phyloP scores from a whole-genome alignment of 2,113 vertebrate species.

The Menura novaehollandiae region DNA sequence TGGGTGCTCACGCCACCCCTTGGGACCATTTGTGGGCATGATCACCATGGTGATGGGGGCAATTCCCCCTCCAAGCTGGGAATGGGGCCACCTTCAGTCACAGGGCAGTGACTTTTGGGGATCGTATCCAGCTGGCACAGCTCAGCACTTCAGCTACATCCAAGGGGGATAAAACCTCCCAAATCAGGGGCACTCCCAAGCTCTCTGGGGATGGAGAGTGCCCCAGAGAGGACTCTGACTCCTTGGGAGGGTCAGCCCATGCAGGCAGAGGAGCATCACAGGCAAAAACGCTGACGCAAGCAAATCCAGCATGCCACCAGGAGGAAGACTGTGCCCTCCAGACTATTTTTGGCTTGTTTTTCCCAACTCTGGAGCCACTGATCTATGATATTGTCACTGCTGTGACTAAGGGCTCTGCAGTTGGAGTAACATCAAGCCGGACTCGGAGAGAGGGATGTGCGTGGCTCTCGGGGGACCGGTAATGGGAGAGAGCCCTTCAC shows the following conservation, averaged over 20 bases:
- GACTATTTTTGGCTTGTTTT: conserved; percentile 42
- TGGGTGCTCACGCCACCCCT: rapidly evolving
- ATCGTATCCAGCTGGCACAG: rapidly evolving
- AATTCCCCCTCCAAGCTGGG: neutral
- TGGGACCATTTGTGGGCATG: rapidly evolving
- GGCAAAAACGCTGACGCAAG: neutral
- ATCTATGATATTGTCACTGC: conserved; percentile 31
- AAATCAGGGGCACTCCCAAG: neutral
- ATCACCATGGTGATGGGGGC: neutral
- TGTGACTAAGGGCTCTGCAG: conserved; percentile 47
- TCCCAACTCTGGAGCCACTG: conserved; percentile 13
- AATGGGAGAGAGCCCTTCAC: conserved; percentile 57
- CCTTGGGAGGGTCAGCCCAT: neutral
- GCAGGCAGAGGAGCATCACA: neutral
- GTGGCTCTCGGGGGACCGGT: neutral
- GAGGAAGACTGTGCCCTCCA: neutral
- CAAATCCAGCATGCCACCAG: rapidly evolving
- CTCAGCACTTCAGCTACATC: too few species aligned
- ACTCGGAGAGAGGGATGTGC: neutral
- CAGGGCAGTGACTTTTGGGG: neutral
- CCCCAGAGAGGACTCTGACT: neutral
- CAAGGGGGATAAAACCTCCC: neutral
- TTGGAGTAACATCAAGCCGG: neutral
- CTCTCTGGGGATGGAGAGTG: neutral
- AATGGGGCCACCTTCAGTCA: neutral